A percentile compares a stretch with the other conserved stretches of the same genome.
Evolutionary conservation across 2,888 invertebrate species (phyloP).

Genomic region (Heliconius erato): DNA sequence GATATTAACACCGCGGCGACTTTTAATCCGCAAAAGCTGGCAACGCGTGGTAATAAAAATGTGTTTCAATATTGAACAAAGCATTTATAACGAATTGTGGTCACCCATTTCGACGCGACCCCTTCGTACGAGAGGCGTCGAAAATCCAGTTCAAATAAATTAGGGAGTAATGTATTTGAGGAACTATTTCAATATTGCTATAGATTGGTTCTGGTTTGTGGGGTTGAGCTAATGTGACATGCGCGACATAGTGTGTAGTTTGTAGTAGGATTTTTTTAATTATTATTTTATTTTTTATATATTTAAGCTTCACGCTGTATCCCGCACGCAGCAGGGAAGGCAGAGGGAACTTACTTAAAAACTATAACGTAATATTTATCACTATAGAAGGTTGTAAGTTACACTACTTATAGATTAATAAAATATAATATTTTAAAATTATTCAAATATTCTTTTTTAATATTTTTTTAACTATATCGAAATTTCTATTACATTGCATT

Average conservation of each 20-base stretch:
- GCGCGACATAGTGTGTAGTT: background rate
- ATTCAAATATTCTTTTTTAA: too few species aligned
- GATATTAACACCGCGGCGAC: background rate
- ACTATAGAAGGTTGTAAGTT: too few species aligned
- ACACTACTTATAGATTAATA: too few species aligned
- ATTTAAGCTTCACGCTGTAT: too few species aligned
- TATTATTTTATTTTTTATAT: background rate
- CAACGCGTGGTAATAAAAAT: background rate
- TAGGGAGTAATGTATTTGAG: slow-evolving; percentile 12
- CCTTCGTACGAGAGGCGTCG: background rate
- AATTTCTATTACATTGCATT: too few species aligned
- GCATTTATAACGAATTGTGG: slow-evolving; percentile 5
- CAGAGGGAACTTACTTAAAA: too few species aligned
- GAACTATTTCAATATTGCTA: slow-evolving; percentile 23
- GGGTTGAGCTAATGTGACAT: background rate
- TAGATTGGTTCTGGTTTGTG: slow-evolving; percentile 4
- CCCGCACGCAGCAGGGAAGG: too few species aligned
- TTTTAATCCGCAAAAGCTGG: background rate
- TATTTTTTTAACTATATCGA: too few species aligned
- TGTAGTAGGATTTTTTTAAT: background rate
- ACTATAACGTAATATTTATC: too few species aligned
- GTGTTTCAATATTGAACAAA: slow-evolving; percentile 4
- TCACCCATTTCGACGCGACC: slow-evolving; percentile 5
- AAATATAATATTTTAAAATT: too few species aligned
- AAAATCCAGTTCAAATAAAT: slow-evolving; percentile 20